A percentile compares a stretch with the other conserved stretches of the same genome.
Conservation (phyloP, 1,140 invertebrate genomes). For the Chymomyza costata region DNA sequence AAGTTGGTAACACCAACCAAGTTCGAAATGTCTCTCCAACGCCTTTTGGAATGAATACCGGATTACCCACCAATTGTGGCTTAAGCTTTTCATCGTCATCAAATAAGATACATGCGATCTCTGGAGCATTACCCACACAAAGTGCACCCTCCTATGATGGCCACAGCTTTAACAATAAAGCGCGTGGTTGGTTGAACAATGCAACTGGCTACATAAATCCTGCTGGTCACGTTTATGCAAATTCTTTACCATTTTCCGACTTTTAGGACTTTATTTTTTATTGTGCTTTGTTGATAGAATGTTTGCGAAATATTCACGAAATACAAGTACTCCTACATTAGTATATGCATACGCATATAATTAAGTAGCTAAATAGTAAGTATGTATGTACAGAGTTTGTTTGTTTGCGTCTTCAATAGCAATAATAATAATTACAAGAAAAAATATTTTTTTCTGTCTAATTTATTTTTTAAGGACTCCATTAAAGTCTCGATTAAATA, state of each 20-base stretch:
- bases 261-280: constrained; percentile 33
- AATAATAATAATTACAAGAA: constrained; percentile 43
- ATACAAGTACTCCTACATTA: neutral
- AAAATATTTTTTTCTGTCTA: constrained; percentile 1
- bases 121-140: neutral
- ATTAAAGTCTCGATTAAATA: too few species aligned
- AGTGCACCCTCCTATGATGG: constrained; percentile 14
- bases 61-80: neutral
- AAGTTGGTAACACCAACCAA: constrained; percentile 5
- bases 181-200: constrained; percentile 91
- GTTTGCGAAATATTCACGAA: too few species aligned
- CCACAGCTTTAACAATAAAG: constrained; percentile 86
- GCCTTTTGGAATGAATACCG: constrained; percentile 22
- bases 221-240: neutral
- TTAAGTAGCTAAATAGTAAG: constrained; percentile 4
- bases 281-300: too few species aligned
- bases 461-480: constrained; percentile 2
- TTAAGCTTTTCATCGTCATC: constrained; percentile 10
- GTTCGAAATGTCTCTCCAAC: constrained; percentile 43
- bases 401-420: constrained; percentile 45
- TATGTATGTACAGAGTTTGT: constrained; percentile 37
- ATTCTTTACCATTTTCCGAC: constrained; percentile 51
- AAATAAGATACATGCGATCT: neutral
- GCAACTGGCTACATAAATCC: neutral
- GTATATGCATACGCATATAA: constrained; percentile 6